Evolutionary conservation across 2,888 invertebrate genomes (phyloP).

Genomic region (Thelaira solivaga): DNA sequence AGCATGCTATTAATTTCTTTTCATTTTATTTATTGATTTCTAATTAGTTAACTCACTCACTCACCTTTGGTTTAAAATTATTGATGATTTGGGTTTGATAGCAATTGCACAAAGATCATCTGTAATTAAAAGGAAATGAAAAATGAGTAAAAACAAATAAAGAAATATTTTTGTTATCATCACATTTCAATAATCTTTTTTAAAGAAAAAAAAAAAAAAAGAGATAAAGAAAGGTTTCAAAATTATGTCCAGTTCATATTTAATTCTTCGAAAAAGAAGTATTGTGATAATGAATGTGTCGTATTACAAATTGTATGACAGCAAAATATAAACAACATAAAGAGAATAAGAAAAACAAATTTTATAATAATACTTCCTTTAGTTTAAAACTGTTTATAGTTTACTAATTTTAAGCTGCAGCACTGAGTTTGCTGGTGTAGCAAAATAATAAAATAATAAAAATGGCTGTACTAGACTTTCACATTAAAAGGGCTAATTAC

Average conservation of each 20-base stretch:
- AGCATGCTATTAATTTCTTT: slow-evolving; percentile 50
- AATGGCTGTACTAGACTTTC: no score
- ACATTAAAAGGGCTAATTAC: no score
- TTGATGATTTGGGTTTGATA: slow-evolving; percentile 29
- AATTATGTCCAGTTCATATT: background rate
- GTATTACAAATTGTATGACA: background rate
- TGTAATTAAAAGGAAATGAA: slow-evolving; percentile 34
- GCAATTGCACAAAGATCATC: slow-evolving; percentile 49
- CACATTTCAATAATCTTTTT: slow-evolving; percentile 20
- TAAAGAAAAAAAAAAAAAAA: no score
- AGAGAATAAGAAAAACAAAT: background rate
- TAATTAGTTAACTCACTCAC: background rate
- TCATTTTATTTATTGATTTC: no score
- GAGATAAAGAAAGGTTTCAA: background rate
- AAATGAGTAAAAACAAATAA: no score
- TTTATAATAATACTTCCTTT: no score
- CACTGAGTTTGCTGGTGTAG: no score
- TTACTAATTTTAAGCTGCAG: no score
- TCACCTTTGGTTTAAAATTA: slow-evolving; percentile 40
- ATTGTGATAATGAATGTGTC: no score
- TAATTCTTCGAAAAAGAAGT: background rate
- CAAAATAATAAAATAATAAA: no score
- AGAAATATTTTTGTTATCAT: slow-evolving; percentile 13
- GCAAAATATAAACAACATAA: no score
- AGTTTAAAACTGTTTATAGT: no score